Base-by-base conservation (phyloP, 2,797 vertebrate genomes). In the Anolis apletophallus region DNA sequence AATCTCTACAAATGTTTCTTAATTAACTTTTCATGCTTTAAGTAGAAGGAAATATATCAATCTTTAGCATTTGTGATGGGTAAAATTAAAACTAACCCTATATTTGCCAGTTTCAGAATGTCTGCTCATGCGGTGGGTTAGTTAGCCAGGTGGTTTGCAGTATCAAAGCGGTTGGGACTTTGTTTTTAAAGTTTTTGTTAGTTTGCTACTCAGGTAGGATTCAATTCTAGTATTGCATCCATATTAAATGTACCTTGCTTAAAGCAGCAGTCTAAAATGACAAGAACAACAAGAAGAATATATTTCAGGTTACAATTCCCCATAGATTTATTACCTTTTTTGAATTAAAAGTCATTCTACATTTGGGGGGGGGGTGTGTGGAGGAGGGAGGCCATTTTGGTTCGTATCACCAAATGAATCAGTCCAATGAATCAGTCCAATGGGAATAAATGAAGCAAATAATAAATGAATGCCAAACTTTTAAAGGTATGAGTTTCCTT, bases 1-100 rank as follows among this genome's bases (percentile, higher is more conserved):
- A 29, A 21, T 89, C 91, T 91, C 85, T 88, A 88, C 88, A 92
- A 91, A 59, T 90, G 79, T 54, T 90, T 94, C 88, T 90, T 46
- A 82, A 91, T 89, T 87, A 91, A 79, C 91, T 91, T 91, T 86
- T 82, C 81, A 71, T 19, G 16, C 67, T 89, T 93, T 36, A 85
- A 91, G 84, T 67, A 55, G 78, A 86, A 89, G 59, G 89, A 89
- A 88, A 85, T 46, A 1, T 0, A 92, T 88, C 84, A 77, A 64
- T 91, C 57, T 79, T 46, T 91, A 84, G 26, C 0, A 0, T 86
- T 83, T 81, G 36, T 36, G n/a, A 84, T 84, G 54, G 34, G 77
- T 69, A 90, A 90, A 93, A 69, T 14, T 59, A 55, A 69, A 92
- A 74, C 16, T 69, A 64, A 67, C 14, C 61, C 73, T 78, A 0